Evolutionary conservation across 2,888 invertebrate species (phyloP).

Genomic region (Ceraclea dissimilis): DNA sequence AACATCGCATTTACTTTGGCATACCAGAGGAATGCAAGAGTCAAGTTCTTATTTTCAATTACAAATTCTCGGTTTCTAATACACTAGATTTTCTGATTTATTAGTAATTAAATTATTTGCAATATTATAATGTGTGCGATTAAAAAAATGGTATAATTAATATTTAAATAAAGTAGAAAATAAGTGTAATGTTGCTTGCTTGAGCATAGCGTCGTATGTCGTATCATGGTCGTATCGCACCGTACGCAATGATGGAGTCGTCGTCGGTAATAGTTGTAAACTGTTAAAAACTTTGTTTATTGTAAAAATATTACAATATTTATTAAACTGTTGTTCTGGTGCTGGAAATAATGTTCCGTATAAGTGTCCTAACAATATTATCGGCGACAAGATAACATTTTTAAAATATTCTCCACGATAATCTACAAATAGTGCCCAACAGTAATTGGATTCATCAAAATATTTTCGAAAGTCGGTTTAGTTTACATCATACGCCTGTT

Average conservation of each 20-base stretch:
- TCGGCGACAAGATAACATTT: too few species aligned
- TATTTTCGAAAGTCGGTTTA: conserved; percentile 45
- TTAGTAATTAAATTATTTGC: neutral
- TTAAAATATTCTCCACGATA: too few species aligned
- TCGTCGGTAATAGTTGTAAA: conserved; percentile 30
- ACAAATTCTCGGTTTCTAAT: neutral
- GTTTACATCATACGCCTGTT: conserved; percentile 5
- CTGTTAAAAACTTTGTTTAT: conserved; percentile 22
- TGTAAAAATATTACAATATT: conserved; percentile 1
- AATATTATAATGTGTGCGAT: neutral
- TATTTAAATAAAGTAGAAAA: neutral
- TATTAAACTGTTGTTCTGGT: too few species aligned
- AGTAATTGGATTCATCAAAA: conserved; percentile 34
- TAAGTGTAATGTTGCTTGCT: conserved; percentile 27
- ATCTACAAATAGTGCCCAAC: conserved; percentile 16
- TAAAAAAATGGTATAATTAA: neutral
- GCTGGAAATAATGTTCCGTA: too few species aligned
- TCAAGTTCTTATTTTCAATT: conserved; percentile 14
- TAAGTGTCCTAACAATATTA: too few species aligned
- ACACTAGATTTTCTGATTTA: neutral
- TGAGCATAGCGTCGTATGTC: conserved; percentile 56
- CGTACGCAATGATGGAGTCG: conserved; percentile 57
- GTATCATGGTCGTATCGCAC: too few species aligned
- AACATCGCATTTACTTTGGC: conserved; percentile 5
- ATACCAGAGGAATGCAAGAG: conserved; percentile 16